Conservation (phyloP, 1,140 invertebrate genomes). For the Drosophila prosaltans region DNA sequence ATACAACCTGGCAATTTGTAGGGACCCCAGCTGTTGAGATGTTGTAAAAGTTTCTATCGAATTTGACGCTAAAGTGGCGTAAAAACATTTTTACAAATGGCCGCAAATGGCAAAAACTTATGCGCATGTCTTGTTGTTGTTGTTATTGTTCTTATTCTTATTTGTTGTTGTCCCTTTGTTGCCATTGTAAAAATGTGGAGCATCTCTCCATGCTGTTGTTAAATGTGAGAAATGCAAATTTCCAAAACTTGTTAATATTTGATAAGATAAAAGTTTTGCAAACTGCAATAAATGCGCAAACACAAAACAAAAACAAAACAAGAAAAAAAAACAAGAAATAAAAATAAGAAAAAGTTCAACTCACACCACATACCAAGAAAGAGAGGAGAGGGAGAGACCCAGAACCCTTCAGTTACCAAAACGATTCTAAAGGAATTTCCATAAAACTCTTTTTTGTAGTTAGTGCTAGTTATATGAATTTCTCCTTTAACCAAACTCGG, state of each 20-base stretch:
- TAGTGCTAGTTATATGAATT: too few species aligned
- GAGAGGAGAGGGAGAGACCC: background rate
- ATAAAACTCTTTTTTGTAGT: too few species aligned
- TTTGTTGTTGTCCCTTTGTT: constrained; percentile 15
- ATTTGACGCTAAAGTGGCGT: constrained; percentile 47
- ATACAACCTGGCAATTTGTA: constrained; percentile 21
- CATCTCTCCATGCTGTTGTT: constrained; percentile 43
- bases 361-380: background rate
- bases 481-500: too few species aligned
- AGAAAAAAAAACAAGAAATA: constrained; percentile 22
- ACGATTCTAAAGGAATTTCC: too few species aligned
- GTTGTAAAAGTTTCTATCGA: constrained; percentile 50
- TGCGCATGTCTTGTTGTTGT: constrained; percentile 46
- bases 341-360: background rate
- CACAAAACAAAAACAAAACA: constrained; percentile 25
- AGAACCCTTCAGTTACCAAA: too few species aligned
- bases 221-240: constrained; percentile 61
- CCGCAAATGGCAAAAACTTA: constrained; percentile 47
- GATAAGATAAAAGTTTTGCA: constrained; percentile 70
- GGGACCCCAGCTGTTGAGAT: constrained; percentile 20
- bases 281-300: constrained; percentile 70
- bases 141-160: background rate
- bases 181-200: constrained; percentile 28
- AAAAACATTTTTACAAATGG: constrained; percentile 58
- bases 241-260: constrained; percentile 72